Percentiles rank a stretch among this genome's conserved stretches.
Conservation (phyloP, 1,140 invertebrate species). For the Eumaeus atala region DNA sequence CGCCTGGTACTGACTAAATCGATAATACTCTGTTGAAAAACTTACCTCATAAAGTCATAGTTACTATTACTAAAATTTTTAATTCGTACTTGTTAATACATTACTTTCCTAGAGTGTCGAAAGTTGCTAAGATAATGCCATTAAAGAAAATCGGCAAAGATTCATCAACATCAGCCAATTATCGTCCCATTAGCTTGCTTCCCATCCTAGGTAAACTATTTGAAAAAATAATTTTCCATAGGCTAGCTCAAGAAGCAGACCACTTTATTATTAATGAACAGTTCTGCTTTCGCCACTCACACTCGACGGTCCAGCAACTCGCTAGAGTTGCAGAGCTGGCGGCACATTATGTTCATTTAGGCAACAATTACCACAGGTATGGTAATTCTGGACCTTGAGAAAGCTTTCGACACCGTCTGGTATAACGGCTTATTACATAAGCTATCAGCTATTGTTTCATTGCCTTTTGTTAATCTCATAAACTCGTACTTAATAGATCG, state of each 20-base stretch:
- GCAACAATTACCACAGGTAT: not conserved
- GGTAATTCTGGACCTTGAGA: too few relatives aligned
- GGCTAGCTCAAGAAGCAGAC: too few relatives aligned
- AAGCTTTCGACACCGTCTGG: too few relatives aligned
- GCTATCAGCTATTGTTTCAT: not conserved
- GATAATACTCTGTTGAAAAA: not conserved
- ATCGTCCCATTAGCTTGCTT: slow-evolving; percentile 11
- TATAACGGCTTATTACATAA: not conserved
- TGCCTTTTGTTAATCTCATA: not conserved
- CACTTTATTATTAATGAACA: not conserved
- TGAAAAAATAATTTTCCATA: too few relatives aligned
- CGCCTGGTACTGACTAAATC: not conserved
- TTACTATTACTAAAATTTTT: not conserved
- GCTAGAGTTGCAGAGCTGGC: not conserved
- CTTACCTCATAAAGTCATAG: not conserved
- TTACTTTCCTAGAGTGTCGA: slow-evolving; percentile 6
- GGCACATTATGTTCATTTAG: not conserved
- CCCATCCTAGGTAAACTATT: not conserved
- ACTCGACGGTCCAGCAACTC: too few relatives aligned
- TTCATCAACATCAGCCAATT: not conserved
- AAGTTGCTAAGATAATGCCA: slow-evolving; percentile 3
- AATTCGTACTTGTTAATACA: too few relatives aligned
- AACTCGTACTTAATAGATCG: not conserved
- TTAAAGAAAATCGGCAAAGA: slow-evolving; percentile 11
- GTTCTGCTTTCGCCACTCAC: not conserved